Evolutionary conservation across 2,888 invertebrate species (phyloP), one percentile per base, ranked within the genome.

Genomic region (Gymnocheta viridis): DNA sequence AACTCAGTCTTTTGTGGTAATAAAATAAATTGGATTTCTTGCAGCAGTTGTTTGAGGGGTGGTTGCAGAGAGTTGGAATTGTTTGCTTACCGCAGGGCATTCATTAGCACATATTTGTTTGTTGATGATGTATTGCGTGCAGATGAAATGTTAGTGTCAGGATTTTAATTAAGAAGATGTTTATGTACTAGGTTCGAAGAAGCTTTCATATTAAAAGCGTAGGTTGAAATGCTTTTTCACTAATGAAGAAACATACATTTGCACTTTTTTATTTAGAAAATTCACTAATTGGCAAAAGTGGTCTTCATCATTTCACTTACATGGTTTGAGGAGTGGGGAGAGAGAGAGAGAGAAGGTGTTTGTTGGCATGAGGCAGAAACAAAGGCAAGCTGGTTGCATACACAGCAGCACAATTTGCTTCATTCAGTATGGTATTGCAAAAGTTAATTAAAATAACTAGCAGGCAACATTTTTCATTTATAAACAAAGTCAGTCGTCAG

Each of bases 101-200:
- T 84, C 69, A 81, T 70, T 58, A 66, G 66, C 62, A 70, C 10
- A 10, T 44, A 22, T 29, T 35, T 47, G 82, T 85, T 81, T 35
- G 83, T 82, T 77, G 79, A 17, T 67, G 74, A 64, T 86, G 86
- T 66, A 14, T 54, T 69, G 64, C 72, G 62, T 82, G 77, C 83
- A 83, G 85, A 83, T 85, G 85, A 85, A 82, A 87, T 86, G 88
- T 86, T 86, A 85, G 83, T 88, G 89, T 85, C 90, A 89, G 89
- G 88, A 89, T 91, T 90, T 90, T 90, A 90, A 91, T 90, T 90
- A 90, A 90, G 90, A 89, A 88, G 90, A 90, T 90, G 89, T 89
- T 87, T 86, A 88, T 88, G 91, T 90, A 90, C 88, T 90, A 90
- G 90, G 90, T 88, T 91, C 87, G 91, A 90, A 90, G 90, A 89